A percentile compares a stretch with the other conserved stretches of the same genome.
Conservation (phyloP, 2,797 vertebrate species). For the Agapornis canus region DNA sequence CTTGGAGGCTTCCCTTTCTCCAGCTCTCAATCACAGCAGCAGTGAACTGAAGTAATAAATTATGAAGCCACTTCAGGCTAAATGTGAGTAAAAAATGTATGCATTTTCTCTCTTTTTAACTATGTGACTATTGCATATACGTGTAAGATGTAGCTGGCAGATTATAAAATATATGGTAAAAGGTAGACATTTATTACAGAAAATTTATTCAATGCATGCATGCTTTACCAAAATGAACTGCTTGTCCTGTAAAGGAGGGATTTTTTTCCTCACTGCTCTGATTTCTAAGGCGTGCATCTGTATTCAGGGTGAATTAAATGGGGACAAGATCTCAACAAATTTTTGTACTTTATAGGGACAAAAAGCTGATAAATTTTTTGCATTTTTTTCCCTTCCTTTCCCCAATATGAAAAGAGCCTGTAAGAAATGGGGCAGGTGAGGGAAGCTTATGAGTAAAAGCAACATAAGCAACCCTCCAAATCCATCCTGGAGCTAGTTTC, state of each 20-base stretch:
- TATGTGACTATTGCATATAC: background rate
- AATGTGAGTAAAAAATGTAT: background rate
- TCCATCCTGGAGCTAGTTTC: background rate
- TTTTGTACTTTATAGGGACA: background rate
- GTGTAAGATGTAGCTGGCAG: background rate
- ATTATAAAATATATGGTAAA: background rate
- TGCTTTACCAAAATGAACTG: background rate
- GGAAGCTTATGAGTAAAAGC: background rate
- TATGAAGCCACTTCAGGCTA: conserved; percentile 2
- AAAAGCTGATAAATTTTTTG: background rate
- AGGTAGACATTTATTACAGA: background rate
- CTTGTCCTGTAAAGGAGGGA: background rate
- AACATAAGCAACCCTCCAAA: background rate
- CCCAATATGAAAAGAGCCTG: accelerated
- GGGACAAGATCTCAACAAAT: background rate
- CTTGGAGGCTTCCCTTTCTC: conserved; percentile 1
- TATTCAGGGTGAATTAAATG: background rate
- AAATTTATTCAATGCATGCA: background rate
- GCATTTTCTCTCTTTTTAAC: conserved; percentile 29
- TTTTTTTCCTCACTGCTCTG: background rate
- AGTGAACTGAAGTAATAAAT: conserved; percentile 5
- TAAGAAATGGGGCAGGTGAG: background rate
- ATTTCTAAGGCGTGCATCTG: background rate
- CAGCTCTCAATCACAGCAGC: background rate
- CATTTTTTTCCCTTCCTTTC: background rate